These are phyloP conservation scores for Mimachlamys varia DNA, from an alignment of 2,888 invertebrate genomes.

Conservation along the genomic window DNA sequence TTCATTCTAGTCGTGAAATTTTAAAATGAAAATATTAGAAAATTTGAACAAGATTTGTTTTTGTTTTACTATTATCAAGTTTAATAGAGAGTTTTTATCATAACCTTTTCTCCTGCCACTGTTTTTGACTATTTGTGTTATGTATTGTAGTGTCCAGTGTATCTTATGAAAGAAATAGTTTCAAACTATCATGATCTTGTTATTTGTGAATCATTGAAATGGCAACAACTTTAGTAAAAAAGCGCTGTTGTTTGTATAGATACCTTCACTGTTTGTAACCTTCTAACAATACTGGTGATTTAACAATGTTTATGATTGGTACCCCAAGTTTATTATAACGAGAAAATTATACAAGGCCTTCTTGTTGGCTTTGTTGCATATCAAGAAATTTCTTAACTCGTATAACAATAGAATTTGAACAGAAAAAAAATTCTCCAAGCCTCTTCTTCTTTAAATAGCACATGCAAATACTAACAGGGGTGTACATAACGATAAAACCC, in stretches of 20 bases:
- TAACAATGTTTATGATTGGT: not conserved
- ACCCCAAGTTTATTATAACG: not conserved
- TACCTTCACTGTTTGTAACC: not conserved
- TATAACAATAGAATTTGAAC: too few species aligned
- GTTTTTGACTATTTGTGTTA: not conserved
- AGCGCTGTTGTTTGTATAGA: not conserved
- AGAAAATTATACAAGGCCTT: not conserved
- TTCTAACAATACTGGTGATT: not conserved
- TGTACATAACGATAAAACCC: not conserved
- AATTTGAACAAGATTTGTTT: conserved; percentile 20
- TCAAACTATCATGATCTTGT: not conserved
- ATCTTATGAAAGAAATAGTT: not conserved
- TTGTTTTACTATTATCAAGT: conserved; percentile 16
- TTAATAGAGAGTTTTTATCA: conserved; percentile 14
- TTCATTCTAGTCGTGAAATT: conserved; percentile 13
- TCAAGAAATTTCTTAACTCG: not conserved
- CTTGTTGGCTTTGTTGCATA: too few species aligned
- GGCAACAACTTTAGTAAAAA: not conserved
- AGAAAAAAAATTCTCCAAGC: too few species aligned
- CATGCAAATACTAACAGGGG: not conserved
- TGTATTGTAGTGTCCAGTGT: not conserved
- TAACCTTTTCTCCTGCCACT: not conserved
- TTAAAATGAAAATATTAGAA: conserved; percentile 23
- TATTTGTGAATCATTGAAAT: not conserved
- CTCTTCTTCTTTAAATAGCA: too few species aligned